Evolutionary conservation across 2,113 vertebrate species (phyloP), one percentile per base, ranked within the genome.

Genomic region (Sinocyclocheilus anophthalmus): DNA sequence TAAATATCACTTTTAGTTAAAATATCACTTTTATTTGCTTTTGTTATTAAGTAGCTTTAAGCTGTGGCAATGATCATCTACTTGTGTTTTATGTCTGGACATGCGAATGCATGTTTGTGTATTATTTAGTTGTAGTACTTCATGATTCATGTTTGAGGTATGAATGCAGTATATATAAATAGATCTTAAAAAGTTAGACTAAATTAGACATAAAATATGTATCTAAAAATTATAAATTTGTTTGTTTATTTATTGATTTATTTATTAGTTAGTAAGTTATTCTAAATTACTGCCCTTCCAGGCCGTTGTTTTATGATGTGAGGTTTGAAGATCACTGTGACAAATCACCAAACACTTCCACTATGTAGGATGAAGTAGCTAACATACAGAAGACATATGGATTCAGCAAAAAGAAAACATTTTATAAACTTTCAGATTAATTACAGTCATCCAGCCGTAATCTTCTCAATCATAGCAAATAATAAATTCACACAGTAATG

Each of bases 381-480:
- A 18, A 9, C 16, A 0, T 9, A 37, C 30, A 69, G 30, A 50
- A 75, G 26, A 57, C 50, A 5, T 78, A 57, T 37, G 26, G 10
- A 78, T 78, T 76, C 1, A 16, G 69, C 11, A 42, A 24, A 11
- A 18, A 53, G 16, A 33, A 78, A 18, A 55, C 48, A 16, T 30
- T 10, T 30, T 30, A 16, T 76, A 16, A 13, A 55, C 20, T 14
- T 80, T 39, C 57, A 61, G 20, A 63, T 80, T 80, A 42, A 59
- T 79, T 79, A 50, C 48, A 80, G 33, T 30, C 37, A 80, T 42
- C n/a, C 80, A 79, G 53, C 67, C 42, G 14, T 63, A 45, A 78
- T 86, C 6, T 63, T 86, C 73, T 61, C 57, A 5, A 55, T 55
- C 76, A 84, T 76, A 72, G 76, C 42, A 14, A 80, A 80, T 80